These are phyloP conservation scores for Gymnogyps californianus DNA, from an alignment of 2,113 vertebrate genomes.

Conservation along the genomic window DNA sequence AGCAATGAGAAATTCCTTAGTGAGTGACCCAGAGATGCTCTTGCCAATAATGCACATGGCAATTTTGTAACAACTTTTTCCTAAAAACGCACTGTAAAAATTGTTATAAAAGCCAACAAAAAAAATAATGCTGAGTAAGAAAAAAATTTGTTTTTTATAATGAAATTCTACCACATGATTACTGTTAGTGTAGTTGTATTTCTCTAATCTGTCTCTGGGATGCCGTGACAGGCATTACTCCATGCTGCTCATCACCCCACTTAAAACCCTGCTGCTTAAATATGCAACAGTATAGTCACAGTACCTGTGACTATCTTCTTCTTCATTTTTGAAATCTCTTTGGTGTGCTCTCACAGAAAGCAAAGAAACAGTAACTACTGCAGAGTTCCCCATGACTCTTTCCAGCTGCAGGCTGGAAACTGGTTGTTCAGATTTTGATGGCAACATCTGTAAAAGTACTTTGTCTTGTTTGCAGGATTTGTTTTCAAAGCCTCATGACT, in stretches of 20 bases:
- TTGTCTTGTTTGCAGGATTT: background rate
- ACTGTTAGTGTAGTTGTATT: background rate
- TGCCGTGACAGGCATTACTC: background rate
- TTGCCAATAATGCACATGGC: background rate
- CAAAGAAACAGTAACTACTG: background rate
- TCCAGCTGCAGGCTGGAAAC: background rate
- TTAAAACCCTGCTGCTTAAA: background rate
- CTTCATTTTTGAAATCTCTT: background rate
- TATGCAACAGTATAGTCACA: background rate
- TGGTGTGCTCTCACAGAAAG: background rate
- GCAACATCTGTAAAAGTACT: background rate
- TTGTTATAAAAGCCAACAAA: background rate
- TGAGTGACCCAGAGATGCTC: background rate
- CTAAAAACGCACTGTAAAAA: background rate
- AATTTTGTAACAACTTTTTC: background rate
- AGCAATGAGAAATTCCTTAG: background rate
- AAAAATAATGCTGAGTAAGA: background rate
- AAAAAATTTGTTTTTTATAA: background rate
- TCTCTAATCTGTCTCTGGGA: background rate
- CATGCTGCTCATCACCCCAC: background rate
- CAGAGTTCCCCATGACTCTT: background rate
- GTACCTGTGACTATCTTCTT: background rate
- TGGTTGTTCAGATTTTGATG: background rate
- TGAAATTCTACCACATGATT: background rate
- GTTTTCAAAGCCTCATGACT: background rate